phyloP scores from a whole-genome alignment of 2,888 invertebrate species.

The Eledona agricola region DNA sequence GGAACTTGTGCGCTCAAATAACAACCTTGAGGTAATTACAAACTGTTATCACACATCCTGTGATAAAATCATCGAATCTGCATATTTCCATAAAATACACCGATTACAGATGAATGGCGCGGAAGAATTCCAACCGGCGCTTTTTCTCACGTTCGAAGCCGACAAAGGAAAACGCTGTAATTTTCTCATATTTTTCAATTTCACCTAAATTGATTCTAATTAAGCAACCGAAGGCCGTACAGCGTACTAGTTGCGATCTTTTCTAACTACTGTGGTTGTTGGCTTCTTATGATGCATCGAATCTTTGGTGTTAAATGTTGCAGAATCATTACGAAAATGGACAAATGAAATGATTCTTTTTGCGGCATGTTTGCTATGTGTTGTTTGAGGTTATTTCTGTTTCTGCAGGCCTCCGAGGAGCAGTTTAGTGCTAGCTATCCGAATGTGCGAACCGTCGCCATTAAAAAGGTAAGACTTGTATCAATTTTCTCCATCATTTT shows the following conservation, averaged over 20 bases:
- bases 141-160: no score
- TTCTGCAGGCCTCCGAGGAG: constrained; percentile 73
- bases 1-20: constrained; percentile 5
- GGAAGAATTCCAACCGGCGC: no score
- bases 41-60: constrained; percentile 22
- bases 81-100: constrained; percentile 5
- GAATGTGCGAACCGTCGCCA: constrained; percentile 80
- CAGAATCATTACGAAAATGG: constrained; percentile 32
- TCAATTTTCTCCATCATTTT: constrained; percentile 3
- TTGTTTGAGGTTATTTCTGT: constrained; percentile 55
- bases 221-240: constrained; percentile 46
- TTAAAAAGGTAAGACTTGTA: constrained; percentile 77
- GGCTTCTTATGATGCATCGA: constrained; percentile 38
- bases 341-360: constrained; percentile 38
- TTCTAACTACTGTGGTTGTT: no score
- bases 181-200: constrained; percentile 48
- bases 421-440: constrained; percentile 75
- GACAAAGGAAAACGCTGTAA: constrained; percentile 34
- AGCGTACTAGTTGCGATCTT: constrained; percentile 4
- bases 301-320: constrained; percentile 40
- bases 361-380: constrained; percentile 50
- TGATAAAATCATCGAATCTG: constrained; percentile 20
- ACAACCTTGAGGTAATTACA: constrained; percentile 24
- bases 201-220: constrained; percentile 46
- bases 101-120: neutral